These are phyloP conservation scores for Aphaenogaster rudis DNA, from an alignment of 1,140 invertebrate genomes.

Conservation along the genomic window DNA sequence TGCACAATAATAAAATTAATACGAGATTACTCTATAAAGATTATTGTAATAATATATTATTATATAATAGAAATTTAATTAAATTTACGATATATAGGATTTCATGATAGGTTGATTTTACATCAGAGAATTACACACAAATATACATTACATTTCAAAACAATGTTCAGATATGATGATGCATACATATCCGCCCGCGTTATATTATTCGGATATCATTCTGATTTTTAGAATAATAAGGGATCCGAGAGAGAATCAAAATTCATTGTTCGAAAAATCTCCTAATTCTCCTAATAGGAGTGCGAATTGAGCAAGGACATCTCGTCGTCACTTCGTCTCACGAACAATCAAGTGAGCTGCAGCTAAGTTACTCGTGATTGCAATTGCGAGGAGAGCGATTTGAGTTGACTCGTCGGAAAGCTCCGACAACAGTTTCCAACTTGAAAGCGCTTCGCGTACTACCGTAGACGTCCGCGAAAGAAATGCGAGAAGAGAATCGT, in stretches of 20 bases:
- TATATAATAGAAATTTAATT: conserved; percentile 16
- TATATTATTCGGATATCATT: not conserved
- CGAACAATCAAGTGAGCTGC: conserved; percentile 25
- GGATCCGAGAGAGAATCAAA: not conserved
- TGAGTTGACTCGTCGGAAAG: conserved; percentile 26
- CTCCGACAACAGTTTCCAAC: conserved; percentile 21
- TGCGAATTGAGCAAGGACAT: conserved; percentile 2
- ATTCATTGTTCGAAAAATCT: not conserved
- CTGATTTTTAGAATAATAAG: not conserved
- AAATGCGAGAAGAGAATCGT: not conserved
- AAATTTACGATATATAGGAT: not conserved
- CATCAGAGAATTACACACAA: not conserved
- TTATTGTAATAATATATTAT: conserved; percentile 9
- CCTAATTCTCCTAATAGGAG: not conserved
- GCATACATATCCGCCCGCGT: not conserved
- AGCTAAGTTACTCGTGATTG: conserved; percentile 12
- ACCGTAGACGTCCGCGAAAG: not conserved
- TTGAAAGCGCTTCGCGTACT: not conserved
- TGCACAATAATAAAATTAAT: conserved; percentile 11
- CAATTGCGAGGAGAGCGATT: not conserved
- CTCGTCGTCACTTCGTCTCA: not conserved
- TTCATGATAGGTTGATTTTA: conserved; percentile 17
- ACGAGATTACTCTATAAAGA: conserved; percentile 27
- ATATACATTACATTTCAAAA: conserved; percentile 20
- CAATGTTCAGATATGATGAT: not conserved